A percentile compares a stretch with the other conserved stretches of the same genome.
Conservation (phyloP, 2,113 vertebrate genomes). For the Acrocephalus arundinaceus region DNA sequence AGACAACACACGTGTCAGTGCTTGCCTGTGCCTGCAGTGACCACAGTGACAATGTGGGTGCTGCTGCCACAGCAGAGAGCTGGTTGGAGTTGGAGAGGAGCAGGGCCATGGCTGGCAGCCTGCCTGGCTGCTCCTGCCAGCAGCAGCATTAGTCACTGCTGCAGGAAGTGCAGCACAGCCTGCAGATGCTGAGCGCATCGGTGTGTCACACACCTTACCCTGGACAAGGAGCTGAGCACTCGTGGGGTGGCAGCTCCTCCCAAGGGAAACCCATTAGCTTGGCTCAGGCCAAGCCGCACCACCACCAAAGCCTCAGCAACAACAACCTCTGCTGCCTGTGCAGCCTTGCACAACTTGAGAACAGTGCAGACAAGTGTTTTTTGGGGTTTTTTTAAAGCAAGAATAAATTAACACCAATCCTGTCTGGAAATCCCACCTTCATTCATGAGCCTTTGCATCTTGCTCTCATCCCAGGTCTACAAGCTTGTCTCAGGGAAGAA, state of each 20-base stretch:
- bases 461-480: not conserved
- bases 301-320: not conserved
- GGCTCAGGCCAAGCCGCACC: not conserved
- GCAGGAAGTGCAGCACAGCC: not conserved
- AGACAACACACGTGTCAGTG: not conserved
- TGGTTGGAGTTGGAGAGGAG: not conserved
- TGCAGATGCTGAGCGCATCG: not conserved
- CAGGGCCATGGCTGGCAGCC: not conserved
- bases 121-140: not conserved
- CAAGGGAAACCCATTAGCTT: not conserved
- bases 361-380: not conserved
- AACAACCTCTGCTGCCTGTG: not conserved
- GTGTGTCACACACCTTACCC: not conserved
- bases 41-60: not conserved
- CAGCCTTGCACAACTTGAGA: not conserved
- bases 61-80: rapidly evolving
- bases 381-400: not conserved
- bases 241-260: not conserved
- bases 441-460: not conserved
- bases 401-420: not conserved
- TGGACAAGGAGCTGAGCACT: not conserved
- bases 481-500: not conserved
- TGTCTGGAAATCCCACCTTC: not conserved
- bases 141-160: not conserved
- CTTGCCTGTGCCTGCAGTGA: not conserved